Percentiles rank a stretch among this genome's conserved stretches.
These are phyloP conservation scores for Caenorhabditis brenneri DNA, from an alignment of 1,140 invertebrate genomes.

Conservation along the genomic window DNA sequence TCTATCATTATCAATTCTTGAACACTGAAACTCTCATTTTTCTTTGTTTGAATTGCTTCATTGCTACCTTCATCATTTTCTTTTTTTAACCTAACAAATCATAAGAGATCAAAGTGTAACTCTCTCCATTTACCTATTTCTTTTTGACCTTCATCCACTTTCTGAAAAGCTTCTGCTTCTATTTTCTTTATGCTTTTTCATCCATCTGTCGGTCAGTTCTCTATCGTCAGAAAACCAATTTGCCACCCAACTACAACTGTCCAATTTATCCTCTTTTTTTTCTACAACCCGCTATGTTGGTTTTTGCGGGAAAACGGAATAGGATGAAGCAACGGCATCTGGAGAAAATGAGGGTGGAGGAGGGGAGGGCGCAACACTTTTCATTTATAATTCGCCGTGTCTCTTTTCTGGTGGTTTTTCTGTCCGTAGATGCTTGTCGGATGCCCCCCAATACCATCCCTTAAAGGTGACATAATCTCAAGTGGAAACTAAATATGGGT, in stretches of 20 bases:
- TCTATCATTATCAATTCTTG: not conserved
- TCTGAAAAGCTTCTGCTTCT: not conserved
- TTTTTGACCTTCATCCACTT: not conserved
- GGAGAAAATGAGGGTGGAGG: too few relatives aligned
- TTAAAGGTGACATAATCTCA: not conserved
- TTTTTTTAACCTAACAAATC: not conserved
- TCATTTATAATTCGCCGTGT: slow-evolving; percentile 9
- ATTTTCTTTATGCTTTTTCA: not conserved
- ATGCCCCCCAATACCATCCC: not conserved
- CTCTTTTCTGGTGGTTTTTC: not conserved
- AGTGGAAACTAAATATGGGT: not conserved
- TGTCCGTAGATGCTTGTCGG: not conserved
- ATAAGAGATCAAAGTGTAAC: not conserved
- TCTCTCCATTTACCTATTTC: not conserved
- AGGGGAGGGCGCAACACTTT: not conserved
- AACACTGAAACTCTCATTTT: not conserved
- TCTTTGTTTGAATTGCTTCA: not conserved
- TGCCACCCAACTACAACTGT: slow-evolving; percentile 14
- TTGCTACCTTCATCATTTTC: not conserved
- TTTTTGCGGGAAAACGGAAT: slow-evolving; percentile 11
- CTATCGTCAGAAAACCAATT: not conserved
- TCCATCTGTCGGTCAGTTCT: not conserved
- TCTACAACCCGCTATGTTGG: not conserved
- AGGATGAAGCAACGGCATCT: slow-evolving; percentile 6
- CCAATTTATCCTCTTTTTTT: not conserved